phyloP scores from a whole-genome alignment of 2,797 vertebrate species.

The Corythornis leucogaster region DNA sequence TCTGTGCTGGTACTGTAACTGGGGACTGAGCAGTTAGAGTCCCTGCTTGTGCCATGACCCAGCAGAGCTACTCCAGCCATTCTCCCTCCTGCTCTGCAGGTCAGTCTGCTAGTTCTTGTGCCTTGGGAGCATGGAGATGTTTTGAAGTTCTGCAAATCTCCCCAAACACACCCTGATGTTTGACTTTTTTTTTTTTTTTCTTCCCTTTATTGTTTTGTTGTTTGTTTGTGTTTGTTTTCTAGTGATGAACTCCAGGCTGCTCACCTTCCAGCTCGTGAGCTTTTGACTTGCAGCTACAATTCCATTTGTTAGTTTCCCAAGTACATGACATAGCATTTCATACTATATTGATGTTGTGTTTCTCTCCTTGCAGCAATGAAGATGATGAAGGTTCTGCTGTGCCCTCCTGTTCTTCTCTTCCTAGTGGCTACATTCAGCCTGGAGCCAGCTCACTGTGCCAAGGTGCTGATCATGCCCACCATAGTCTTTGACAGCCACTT shows the following conservation, averaged over 20 bases:
- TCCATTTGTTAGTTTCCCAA: background rate
- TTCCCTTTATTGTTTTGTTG: background rate
- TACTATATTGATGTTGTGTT: background rate
- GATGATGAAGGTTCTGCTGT: background rate
- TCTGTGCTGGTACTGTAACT: background rate
- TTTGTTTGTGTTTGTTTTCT: background rate
- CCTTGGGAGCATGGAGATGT: background rate
- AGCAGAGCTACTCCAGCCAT: background rate
- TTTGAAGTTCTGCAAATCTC: background rate
- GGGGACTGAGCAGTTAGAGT: background rate
- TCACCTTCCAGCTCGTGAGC: background rate
- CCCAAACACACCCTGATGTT: background rate
- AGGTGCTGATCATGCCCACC: constrained; percentile 71
- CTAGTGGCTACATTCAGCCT: background rate
- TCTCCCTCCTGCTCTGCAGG: background rate
- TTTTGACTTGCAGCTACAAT: background rate
- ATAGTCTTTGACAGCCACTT: constrained; percentile 74
- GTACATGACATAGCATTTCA: background rate
- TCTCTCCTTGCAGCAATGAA: constrained; percentile 38
- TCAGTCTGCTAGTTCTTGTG: background rate
- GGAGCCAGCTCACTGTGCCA: constrained; percentile 45
- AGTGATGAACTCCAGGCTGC: background rate
- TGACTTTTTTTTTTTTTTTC: background rate
- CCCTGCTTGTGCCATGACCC: background rate
- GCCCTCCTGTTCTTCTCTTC: constrained; percentile 17